Conservation (phyloP, 2,888 invertebrate genomes). For the Phytoseiulus persimilis region DNA sequence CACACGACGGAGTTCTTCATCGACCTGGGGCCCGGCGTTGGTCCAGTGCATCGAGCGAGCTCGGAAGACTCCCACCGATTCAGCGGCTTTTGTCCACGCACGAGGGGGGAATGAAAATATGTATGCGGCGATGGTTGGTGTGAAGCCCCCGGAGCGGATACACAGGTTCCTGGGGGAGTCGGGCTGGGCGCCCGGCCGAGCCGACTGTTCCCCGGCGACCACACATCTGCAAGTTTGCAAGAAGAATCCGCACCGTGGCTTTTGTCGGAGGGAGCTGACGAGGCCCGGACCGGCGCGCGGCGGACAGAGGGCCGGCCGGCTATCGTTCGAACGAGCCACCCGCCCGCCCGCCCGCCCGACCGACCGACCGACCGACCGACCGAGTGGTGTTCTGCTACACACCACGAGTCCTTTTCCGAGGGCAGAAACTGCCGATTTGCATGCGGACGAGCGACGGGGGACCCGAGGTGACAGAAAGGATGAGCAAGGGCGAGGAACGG, state of each 20-base stretch:
- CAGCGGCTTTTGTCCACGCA: neutral
- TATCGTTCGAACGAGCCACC: no score
- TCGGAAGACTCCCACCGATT: neutral
- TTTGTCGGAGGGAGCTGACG: no score
- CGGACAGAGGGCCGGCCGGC: neutral
- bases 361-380: neutral
- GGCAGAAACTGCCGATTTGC: no score
- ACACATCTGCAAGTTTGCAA: neutral
- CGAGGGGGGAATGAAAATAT: neutral
- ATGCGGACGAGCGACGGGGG: no score
- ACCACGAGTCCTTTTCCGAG: no score
- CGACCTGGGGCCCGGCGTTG: neutral
- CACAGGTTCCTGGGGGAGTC: neutral
- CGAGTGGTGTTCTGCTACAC: no score
- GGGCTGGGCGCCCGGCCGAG: neutral
- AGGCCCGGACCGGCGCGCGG: neutral
- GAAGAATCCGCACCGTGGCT: no score
- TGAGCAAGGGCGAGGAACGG: no score
- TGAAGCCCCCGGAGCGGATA: neutral
- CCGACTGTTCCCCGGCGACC: neutral
- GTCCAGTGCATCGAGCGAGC: neutral
- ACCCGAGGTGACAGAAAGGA: no score
- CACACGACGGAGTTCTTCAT: no score
- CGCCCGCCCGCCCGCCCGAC: no score
- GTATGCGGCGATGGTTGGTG: neutral